Base-by-base conservation (phyloP, 2,113 vertebrate genomes). In the Dolichallabes microphthalmus region DNA sequence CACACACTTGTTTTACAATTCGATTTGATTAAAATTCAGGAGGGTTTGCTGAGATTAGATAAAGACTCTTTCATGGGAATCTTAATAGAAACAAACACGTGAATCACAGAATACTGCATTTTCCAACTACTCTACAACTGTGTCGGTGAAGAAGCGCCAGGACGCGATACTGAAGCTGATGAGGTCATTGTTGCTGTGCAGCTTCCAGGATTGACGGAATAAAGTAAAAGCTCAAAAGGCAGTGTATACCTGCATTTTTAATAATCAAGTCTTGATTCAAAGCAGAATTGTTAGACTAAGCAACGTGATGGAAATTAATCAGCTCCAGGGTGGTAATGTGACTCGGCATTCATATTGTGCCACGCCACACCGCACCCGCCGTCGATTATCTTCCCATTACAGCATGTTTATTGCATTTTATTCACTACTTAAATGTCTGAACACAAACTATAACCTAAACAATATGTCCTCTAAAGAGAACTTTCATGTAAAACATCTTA, bases 401-500 rank as follows among this genome's bases (percentile, higher is more conserved):
- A 17, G 50, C 73, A 53, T 76, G 73, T 53, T 76, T 76, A 76
- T 27, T 9, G 50, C 73, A 27, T 76, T 53, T 76, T 53, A 76
- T 27, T 27, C 15, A 5, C 9, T 53, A 15, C 22, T 53, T 60
- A 75, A 61, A 39, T 74, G 39, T 30, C 27, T 63, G 57, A 75
- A 63, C 55, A 83, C 57, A 84, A 27, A 74, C 76, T 77, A 61
- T 74, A 39, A 74, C 82, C 39, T 52, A 57, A 60, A 60, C 71
- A 64, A 63, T 20, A 64, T 85, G 19, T 80, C 32, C 20, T 50
- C 85, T 75, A 13, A 66, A n/a, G 17, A 63, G 17, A 74, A 83
- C 30, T 79, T 57, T 84, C 68, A 53, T 78, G 60, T 80, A 71
- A 80, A 88, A 74, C 60, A 78, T 75, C 58, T 85, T 80, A 45